Evolutionary conservation across 2,888 invertebrate species (phyloP).

Genomic region (Ischnus inquisitorius): DNA sequence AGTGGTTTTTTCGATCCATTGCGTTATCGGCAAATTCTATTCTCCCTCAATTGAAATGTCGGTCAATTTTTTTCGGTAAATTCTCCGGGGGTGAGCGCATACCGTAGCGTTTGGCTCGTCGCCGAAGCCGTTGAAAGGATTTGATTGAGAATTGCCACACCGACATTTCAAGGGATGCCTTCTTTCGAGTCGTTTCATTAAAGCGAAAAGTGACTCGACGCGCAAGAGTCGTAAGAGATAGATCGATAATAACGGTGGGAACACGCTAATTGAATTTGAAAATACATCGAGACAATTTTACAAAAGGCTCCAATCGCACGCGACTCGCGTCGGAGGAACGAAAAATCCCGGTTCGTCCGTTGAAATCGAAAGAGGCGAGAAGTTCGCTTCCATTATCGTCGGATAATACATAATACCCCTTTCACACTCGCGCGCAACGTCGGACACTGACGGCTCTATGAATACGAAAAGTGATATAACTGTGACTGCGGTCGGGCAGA

Average conservation of each 20-base stretch:
- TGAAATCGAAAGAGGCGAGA: slow-evolving; percentile 66
- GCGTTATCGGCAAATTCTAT: no score
- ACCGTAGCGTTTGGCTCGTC: background rate
- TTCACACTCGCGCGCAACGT: slow-evolving; percentile 72
- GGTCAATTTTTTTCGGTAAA: no score
- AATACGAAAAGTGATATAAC: slow-evolving; percentile 78
- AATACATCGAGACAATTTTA: slow-evolving; percentile 25
- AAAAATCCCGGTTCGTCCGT: slow-evolving; percentile 74
- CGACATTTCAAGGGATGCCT: slow-evolving; percentile 52
- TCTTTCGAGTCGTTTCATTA: background rate
- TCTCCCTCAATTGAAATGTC: no score
- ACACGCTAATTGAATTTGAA: slow-evolving; percentile 6
- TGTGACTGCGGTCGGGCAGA: slow-evolving; percentile 42
- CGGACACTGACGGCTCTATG: slow-evolving; percentile 77
- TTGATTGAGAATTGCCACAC: slow-evolving; percentile 39
- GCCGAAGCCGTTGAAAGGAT: slow-evolving; percentile 31
- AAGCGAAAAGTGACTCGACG: background rate
- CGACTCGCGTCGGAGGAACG: slow-evolving; percentile 1
- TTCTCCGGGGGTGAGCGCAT: no score
- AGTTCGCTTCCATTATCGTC: slow-evolving; percentile 75
- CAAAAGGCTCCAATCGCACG: slow-evolving; percentile 14
- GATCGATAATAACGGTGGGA: slow-evolving; percentile 5
- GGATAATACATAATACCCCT: slow-evolving; percentile 78
- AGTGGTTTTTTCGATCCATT: no score
- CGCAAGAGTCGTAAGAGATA: slow-evolving; percentile 1